phyloP scores from a whole-genome alignment of 2,113 vertebrate species.

The Sinocyclocheilus rhinocerous region DNA sequence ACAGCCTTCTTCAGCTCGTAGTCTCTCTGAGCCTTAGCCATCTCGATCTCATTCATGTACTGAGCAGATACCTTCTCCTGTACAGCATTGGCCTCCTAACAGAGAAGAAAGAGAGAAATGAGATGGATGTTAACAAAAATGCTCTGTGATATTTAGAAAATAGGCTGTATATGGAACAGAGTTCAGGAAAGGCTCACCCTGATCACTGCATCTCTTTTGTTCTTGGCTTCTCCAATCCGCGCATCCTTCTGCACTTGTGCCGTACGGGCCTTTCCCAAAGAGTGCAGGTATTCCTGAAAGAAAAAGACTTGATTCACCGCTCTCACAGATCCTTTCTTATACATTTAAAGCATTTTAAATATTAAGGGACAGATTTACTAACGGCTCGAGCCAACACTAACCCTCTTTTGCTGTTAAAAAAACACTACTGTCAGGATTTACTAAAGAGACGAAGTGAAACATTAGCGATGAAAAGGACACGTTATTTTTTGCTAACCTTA shows the following conservation, averaged over 20 bases:
- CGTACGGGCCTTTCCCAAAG: slow-evolving; percentile 86
- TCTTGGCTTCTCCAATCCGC: slow-evolving; percentile 86
- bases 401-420: no score
- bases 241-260: slow-evolving; percentile 92
- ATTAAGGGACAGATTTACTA: neutral
- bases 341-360: neutral
- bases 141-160: neutral
- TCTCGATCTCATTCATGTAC: slow-evolving; percentile 87
- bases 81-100: slow-evolving; percentile 86
- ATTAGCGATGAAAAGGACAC: no score
- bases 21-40: slow-evolving; percentile 90
- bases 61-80: slow-evolving; percentile 88
- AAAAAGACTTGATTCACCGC: neutral
- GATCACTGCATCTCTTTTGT: slow-evolving; percentile 89
- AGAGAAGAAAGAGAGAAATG: neutral
- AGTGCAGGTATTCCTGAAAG: slow-evolving; percentile 86
- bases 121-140: neutral
- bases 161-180: neutral
- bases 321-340: neutral
- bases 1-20: slow-evolving; percentile 88
- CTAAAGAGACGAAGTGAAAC: no score
- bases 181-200: slow-evolving; percentile 70
- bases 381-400: neutral
- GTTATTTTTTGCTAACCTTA: no score
- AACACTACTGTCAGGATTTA: no score